Base-by-base conservation (phyloP, 2,888 invertebrate genomes). In the Latrodectus hesperus region DNA sequence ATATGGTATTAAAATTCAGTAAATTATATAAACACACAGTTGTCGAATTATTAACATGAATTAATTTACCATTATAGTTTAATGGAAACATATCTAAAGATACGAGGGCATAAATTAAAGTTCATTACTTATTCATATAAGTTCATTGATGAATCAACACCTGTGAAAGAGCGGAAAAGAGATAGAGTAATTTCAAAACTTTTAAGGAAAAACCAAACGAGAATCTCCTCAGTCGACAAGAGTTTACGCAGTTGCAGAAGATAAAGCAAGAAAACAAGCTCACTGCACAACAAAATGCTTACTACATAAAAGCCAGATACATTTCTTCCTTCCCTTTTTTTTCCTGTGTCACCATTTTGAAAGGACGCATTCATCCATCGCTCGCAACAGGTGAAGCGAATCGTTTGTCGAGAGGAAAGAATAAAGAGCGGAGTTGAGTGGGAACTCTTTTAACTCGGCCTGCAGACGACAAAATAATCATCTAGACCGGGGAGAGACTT, bases 341-440 rank as follows among this genome's bases (percentile, higher is more conserved):
- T 52, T 17, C n/a, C 26, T 10, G 74, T 55, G 17, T 52, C 72
- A 16, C 17, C 17, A 1, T 68, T 68, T 38, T 9, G 16, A 22
- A 17, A 68, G 68, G 16, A 26, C 10, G 72, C 49, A n/a, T 17
- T 65, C 22, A 49, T 38, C 49, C 64, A 64, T 51, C n/a, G 65
- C 52, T 51, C 72, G 80, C 80, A 80, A 80, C 80, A 80, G 80
- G 80, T 80, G 80, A 80, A 72, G 72, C 72, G 51, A 80, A 80
- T 80, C 72, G 80, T 80, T 80, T n/a, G 64, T 64, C 52, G 10
- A 22, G 55, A 2, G 12, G 53, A 74, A 26, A 22, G 22, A 68
- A 68, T 9, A 17, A 68, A n/a, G 68, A 68, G 22, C 4, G 38
- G 12, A 38, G 38, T 38, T 38, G 38, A 38, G 26, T 17, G 55